Evolutionary conservation across 1,140 invertebrate genomes (phyloP).

Genomic region (Diabrotica undecimpunctata): DNA sequence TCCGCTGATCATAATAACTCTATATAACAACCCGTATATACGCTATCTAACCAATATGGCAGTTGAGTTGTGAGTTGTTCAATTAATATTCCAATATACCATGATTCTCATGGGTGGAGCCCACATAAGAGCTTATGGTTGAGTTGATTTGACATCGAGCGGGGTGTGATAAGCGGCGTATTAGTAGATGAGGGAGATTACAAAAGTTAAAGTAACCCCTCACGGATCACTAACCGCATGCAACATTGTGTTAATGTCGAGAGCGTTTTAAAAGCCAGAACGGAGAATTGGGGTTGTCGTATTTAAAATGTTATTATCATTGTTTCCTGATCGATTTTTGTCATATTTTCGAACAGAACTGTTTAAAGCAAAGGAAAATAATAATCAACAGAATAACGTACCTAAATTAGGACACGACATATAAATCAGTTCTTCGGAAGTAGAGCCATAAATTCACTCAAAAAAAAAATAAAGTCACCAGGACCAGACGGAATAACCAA

Average conservation of each 20-base stretch:
- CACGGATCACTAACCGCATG: slow-evolving; percentile 12
- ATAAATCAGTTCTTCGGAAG: too few relatives aligned
- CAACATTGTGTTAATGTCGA: slow-evolving; percentile 7
- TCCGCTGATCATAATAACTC: background rate
- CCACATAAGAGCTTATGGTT: slow-evolving; percentile 10
- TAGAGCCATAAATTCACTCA: too few relatives aligned
- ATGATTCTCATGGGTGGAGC: slow-evolving; percentile 2
- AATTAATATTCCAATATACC: background rate
- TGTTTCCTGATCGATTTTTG: too few relatives aligned
- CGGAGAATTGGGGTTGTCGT: too few relatives aligned
- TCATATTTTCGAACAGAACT: too few relatives aligned
- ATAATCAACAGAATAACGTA: too few relatives aligned
- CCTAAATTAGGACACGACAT: too few relatives aligned
- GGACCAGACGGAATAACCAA: too few relatives aligned
- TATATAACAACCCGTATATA: background rate
- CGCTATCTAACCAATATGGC: background rate
- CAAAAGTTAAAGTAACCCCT: slow-evolving; percentile 13
- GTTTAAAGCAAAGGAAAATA: too few relatives aligned
- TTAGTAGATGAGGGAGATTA: slow-evolving; percentile 12
- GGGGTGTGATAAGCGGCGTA: slow-evolving; percentile 15
- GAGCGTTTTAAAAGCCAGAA: background rate
- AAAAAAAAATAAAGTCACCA: too few relatives aligned
- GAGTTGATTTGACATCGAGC: slow-evolving; percentile 13
- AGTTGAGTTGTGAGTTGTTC: background rate
- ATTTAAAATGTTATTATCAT: too few relatives aligned